Conservation (phyloP, 2,113 vertebrate species). For the Bombycilla garrulus region DNA sequence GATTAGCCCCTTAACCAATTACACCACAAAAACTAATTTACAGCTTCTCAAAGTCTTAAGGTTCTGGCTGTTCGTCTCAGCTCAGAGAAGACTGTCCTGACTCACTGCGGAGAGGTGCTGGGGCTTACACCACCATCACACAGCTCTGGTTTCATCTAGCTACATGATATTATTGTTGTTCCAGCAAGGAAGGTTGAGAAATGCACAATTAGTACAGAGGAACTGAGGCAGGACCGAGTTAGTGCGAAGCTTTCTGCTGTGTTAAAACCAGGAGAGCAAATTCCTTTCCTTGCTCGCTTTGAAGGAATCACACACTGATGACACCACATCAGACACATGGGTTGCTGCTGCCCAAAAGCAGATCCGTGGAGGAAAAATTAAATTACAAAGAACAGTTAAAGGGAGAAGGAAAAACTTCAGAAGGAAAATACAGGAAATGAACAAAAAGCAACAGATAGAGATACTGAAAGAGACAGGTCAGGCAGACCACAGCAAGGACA, state of each 20-base stretch:
- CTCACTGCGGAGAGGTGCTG: neutral
- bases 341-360: neutral
- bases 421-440: neutral
- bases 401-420: neutral
- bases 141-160: neutral
- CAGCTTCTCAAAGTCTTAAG: neutral
- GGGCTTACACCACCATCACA: neutral
- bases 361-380: neutral
- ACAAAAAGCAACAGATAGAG: neutral
- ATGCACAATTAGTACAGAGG: neutral
- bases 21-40: neutral
- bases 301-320: neutral
- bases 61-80: neutral
- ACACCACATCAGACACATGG: accelerated
- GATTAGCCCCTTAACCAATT: neutral
- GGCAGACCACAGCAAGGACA: neutral
- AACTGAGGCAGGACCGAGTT: neutral
- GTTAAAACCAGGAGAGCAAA: neutral
- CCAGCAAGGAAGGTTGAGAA: neutral
- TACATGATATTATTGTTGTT: neutral
- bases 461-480: neutral
- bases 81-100: neutral
- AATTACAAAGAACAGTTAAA: neutral
- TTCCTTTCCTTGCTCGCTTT: neutral
- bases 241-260: neutral